A percentile compares a stretch with the other conserved stretches of the same genome.
phyloP scores from a whole-genome alignment of 2,113 vertebrate genomes.

The Petromus typicus region DNA sequence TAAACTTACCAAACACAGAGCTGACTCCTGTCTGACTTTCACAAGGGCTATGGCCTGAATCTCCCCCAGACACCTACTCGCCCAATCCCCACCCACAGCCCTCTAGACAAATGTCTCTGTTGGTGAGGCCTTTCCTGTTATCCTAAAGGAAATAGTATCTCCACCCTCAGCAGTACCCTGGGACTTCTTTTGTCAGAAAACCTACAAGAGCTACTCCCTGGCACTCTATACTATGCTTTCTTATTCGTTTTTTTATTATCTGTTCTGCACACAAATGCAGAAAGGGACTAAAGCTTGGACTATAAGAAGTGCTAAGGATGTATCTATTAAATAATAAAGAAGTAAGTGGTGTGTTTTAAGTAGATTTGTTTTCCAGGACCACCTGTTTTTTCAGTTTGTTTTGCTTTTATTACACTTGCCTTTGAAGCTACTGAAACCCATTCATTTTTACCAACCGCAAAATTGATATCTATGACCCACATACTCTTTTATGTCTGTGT shows the following conservation, averaged over 20 bases:
- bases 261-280: neutral
- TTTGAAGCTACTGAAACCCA: neutral
- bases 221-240: accelerated
- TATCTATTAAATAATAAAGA: neutral
- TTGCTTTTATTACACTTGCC: neutral
- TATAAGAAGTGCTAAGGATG: neutral
- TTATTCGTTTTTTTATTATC: neutral
- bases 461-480: neutral
- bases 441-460: neutral
- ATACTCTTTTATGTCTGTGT: neutral
- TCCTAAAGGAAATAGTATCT: accelerated
- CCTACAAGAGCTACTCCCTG: neutral
- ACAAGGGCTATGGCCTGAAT: neutral
- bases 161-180: neutral
- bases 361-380: neutral
- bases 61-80: neutral
- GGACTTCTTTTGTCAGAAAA: neutral
- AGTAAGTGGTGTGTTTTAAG: neutral
- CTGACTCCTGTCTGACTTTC: neutral
- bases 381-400: neutral
- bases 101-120: neutral
- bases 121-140: neutral
- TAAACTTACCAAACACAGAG: neutral
- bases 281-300: neutral
- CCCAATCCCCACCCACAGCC: neutral